Evolutionary conservation across 2,888 invertebrate genomes (phyloP).

Genomic region (Diarsia mendica): DNA sequence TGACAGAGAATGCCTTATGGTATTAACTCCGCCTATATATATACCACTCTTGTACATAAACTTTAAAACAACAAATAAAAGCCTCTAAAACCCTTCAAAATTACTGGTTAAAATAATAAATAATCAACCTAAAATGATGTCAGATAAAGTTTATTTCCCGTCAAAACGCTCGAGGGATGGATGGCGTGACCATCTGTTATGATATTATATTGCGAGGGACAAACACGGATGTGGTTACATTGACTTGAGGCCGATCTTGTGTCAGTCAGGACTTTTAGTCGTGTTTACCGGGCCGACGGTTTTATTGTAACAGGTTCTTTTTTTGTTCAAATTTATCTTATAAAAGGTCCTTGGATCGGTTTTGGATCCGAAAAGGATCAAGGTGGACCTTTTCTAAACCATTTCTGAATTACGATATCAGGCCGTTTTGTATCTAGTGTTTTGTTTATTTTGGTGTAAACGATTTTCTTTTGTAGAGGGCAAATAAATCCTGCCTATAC

Average conservation of each 20-base stretch:
- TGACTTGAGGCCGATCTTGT: constrained; percentile 34
- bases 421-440: not conserved
- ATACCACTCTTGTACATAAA: too few relatives aligned
- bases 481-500: too few relatives aligned
- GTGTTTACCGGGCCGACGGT: constrained; percentile 21
- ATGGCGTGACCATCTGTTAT: constrained; percentile 51
- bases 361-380: not conserved
- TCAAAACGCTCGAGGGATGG: constrained; percentile 19
- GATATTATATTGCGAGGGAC: constrained; percentile 49
- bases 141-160: constrained; percentile 16
- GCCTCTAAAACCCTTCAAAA: not conserved
- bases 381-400: not conserved
- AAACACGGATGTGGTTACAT: constrained; percentile 57
- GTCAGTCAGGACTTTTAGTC: constrained; percentile 32
- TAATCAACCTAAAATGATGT: constrained; percentile 5
- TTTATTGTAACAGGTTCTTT: constrained; percentile 32
- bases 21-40: too few relatives aligned
- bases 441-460: not conserved
- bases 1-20: too few relatives aligned
- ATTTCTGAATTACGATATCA: not conserved
- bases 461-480: not conserved
- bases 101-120: not conserved
- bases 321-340: constrained; percentile 15
- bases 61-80: not conserved
- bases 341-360: not conserved